Conservation (phyloP, 2,113 vertebrate genomes). For the Candoia aspera region DNA sequence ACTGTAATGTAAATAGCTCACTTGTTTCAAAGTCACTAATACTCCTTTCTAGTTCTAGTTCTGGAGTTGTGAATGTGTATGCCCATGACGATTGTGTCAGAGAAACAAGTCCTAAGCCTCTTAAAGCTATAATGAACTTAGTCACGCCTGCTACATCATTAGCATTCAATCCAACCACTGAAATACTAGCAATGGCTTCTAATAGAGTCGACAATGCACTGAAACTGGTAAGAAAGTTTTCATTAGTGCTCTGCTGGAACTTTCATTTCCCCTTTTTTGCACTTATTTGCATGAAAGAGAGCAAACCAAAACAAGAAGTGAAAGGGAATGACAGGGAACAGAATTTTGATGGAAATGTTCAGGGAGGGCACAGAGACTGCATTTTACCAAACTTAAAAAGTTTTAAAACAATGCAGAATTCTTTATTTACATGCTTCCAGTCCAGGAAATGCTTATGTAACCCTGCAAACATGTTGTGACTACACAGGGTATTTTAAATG, state of each 20-base stretch:
- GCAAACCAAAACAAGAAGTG: not conserved
- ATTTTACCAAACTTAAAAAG: not conserved
- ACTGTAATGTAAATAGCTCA: not conserved
- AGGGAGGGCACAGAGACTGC: not conserved
- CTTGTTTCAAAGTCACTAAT: not conserved
- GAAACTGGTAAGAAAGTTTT: slow-evolving; percentile 79
- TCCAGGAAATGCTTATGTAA: not conserved
- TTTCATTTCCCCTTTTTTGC: not conserved
- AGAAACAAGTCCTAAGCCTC: slow-evolving; percentile 80
- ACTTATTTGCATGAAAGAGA: not conserved
- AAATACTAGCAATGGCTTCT: slow-evolving; percentile 91
- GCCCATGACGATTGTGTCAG: slow-evolving; percentile 83
- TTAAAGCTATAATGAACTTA: slow-evolving; percentile 91
- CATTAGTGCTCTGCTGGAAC: not conserved
- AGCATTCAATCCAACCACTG: slow-evolving; percentile 85
- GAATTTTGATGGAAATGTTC: not conserved
- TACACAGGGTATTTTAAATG: not conserved
- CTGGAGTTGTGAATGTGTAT: slow-evolving; percentile 96
- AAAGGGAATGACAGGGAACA: not conserved
- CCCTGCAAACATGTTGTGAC: not conserved
- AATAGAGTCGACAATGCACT: slow-evolving; percentile 81
- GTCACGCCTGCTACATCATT: slow-evolving; percentile 84
- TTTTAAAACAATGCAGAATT: not conserved
- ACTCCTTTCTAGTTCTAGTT: slow-evolving; percentile 73
- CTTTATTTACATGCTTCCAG: not conserved